These are phyloP conservation scores for Alaudala cheleensis DNA, from an alignment of 2,113 vertebrate genomes.

Conservation along the genomic window DNA sequence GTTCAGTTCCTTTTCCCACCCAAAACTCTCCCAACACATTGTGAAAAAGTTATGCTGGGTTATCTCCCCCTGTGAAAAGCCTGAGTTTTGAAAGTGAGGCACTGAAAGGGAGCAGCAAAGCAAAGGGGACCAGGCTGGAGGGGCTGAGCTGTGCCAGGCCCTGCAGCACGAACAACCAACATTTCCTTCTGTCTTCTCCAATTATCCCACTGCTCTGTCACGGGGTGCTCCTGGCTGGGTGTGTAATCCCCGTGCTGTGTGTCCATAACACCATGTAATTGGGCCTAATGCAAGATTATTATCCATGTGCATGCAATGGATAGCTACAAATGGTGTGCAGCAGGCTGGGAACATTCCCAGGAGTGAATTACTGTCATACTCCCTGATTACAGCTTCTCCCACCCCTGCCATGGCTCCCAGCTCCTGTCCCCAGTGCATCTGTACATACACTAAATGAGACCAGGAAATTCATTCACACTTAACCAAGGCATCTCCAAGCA, in stretches of 20 bases:
- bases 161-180: constrained; percentile 54
- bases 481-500: background rate
- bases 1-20: background rate
- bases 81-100: background rate
- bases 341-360: background rate
- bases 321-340: constrained; percentile 64
- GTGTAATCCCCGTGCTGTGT: constrained; percentile 66
- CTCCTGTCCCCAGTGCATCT: background rate
- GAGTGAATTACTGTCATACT: background rate
- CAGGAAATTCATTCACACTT: constrained; percentile 7
- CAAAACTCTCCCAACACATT: background rate
- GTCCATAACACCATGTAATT: constrained; percentile 78
- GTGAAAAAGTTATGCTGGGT: background rate
- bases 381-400: background rate
- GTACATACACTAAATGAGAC: background rate
- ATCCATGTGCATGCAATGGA: constrained; percentile 62
- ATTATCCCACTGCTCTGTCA: constrained; percentile 72
- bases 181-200: constrained; percentile 75
- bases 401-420: background rate
- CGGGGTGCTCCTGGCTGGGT: constrained; percentile 33
- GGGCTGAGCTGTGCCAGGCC: background rate
- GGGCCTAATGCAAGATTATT: constrained; percentile 74
- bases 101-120: background rate
- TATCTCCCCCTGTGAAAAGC: background rate
- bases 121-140: background rate